Evolutionary conservation across 2,888 invertebrate species (phyloP), one percentile per base, ranked within the genome.

Genomic region (Cephus pulcher): DNA sequence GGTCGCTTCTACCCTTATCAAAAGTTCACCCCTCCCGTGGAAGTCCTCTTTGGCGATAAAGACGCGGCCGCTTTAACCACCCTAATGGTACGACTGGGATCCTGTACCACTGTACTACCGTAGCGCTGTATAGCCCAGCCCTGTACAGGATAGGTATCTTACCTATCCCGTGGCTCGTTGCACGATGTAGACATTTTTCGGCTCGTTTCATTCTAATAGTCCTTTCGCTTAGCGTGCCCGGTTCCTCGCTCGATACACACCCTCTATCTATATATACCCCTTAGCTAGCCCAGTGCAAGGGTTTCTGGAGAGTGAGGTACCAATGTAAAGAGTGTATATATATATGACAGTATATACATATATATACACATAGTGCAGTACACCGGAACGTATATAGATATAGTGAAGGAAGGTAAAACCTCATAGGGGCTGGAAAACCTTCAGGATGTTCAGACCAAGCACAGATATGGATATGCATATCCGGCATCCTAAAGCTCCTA

Each of bases 401-500:
- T 56, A 56, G 23, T 23, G 56, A 56, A 56, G 1, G 56, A 9
- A 56, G 23, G 56, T 56, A 56, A 56, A 56, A 56, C 4, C 56
- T 56, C 23, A 56, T 23, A 56, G 56, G 56, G 56, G 56, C 23
- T 56, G 23, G 9, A 56, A 56, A 56, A 23, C 56, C 56, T 23
- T 56, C 56, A 56, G 56, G 23, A 56, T 56, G 56, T 23, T 56
- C 23, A 23, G 23, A 56, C 56, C 71, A 32, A 71, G 23, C 71
- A 34, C 73, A 75, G 75, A 80, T 80, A 81, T 77, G 40, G 76
- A 78, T 73, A 77, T 80, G 82, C 80, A 82, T 82, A 82, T 82
- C 82, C 80, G 78, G 74, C 79, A 56, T 77, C 76, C 74, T 80
- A 74, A 80, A 82, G 80, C 81, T 76, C 79, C 76, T 77, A 77